Base-by-base conservation (phyloP, 2,113 vertebrate species). In the Natator depressus region DNA sequence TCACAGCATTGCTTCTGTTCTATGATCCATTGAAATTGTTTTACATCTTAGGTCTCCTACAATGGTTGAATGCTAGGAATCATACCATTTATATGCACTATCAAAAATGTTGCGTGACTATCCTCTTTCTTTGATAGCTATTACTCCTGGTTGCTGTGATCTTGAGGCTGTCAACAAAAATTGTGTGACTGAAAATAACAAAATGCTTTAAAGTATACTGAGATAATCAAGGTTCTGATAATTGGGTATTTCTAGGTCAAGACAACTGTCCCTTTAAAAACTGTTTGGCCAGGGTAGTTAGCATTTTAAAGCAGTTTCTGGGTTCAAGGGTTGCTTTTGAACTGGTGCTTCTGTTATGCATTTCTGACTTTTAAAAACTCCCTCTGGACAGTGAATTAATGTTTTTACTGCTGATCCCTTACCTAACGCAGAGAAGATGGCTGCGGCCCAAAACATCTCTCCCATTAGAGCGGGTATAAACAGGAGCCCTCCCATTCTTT, bases 371-470 rank as follows among this genome's bases (percentile, higher is more conserved):
- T 89, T 46, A 78, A 57, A n/a, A 80, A 57, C 91, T 59, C 13
- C 54, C 91, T 8, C 38, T 54, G 24, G 54, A 90, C 46, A 47
- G 75, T 46, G 88, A 89, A 90, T 65, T 59, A 86, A 75, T 85
- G 59, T 87, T 82, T 84, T 59, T 59, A 72, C 8, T 55, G 29
- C 22, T 93, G 35, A 65, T 91, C 94, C 49, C 98, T 97, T 98
- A 99, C 99, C 99, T 97, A 99, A 97, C 25, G 99, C 99, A 89
- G 99, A 99, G 91, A 99, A 98, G 97, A 99, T 99, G 82, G 99
- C 99, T n/a, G 99, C 99, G 51, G 99, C 99, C 99, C 99, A 99
- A 98, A 99, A 99, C 98, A 99, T 99, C 96, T 99, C 99, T 90
- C 99, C 99, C 99, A 99, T 99, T 80, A 99, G 98, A 1, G 99